Base-by-base conservation (phyloP, 2,888 invertebrate genomes). In the Esperia sulphurella region DNA sequence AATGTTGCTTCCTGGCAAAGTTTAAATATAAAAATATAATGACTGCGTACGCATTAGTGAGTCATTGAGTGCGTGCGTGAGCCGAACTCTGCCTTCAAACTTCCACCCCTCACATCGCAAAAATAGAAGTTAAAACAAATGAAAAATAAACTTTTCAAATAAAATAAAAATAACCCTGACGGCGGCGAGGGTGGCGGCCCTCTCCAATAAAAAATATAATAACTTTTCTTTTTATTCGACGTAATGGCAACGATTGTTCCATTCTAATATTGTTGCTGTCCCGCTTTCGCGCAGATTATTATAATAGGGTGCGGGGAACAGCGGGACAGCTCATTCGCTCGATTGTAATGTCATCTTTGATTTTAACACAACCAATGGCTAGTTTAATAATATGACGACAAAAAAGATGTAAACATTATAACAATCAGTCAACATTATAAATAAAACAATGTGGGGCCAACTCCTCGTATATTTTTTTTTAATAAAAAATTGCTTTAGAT, bases 111-210 rank as follows among this genome's bases (percentile, higher is more conserved):
- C 79, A 68, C 75, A 65, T 78, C 79, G 82, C 83, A 75, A 83
- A 81, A 80, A 80, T 85, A 87, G 77, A 83, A 86, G 82, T 86
- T 85, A 84, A 86, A 88, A 87, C 87, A 89, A 89, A 88, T 85
- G 88, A 77, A 84, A 86, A 86, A 85, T 88, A 85, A 88, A 88
- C 85, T 89, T 88, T 88, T 85, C 84, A 81, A 87, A 88, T 88
- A 87, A 88, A 88, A 87, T 87, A 87, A 89, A 89, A 87, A 86
- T 88, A 88, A 87, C 87, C 89, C 87, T 84, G 85, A 82, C 81
- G 83, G 82, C 78, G 80, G 83, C 74, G 74, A 82, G 87, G 86
- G 86, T 83, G 84, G 86, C 82, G 73, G 83, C 85, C 85, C 87
- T 77, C 83, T 81, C 83, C 83, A 83, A 87, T 83, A 86, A 88